These are phyloP conservation scores for Harpalus rufipes DNA, from an alignment of 2,888 invertebrate genomes.

Conservation along the genomic window DNA sequence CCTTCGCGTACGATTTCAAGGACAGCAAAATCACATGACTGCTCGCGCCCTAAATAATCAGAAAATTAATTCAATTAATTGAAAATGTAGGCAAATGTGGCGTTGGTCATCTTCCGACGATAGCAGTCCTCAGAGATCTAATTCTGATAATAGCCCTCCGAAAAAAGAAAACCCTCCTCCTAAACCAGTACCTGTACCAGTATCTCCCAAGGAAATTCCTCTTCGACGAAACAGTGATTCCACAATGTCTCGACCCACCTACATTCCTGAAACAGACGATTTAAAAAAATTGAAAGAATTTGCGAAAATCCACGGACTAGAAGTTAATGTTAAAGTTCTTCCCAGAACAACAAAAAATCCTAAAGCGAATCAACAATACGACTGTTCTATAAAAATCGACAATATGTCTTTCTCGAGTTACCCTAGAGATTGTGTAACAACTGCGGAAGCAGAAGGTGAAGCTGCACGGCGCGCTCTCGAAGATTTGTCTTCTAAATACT, in stretches of 20 bases:
- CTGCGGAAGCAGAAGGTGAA: slow-evolving; percentile 75
- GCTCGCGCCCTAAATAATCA: too few relatives aligned
- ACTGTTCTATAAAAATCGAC: slow-evolving; percentile 74
- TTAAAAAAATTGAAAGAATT: not conserved
- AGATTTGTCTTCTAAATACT: slow-evolving; percentile 73
- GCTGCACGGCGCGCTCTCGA: slow-evolving; percentile 76
- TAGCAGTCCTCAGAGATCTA: slow-evolving; percentile 16
- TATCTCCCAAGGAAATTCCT: not conserved
- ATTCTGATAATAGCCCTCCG: not conserved
- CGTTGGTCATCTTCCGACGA: slow-evolving; percentile 54
- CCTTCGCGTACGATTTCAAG: too few relatives aligned
- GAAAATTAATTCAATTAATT: not conserved
- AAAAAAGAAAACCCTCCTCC: not conserved
- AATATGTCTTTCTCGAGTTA: slow-evolving; percentile 76
- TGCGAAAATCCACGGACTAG: not conserved
- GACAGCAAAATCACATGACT: too few relatives aligned
- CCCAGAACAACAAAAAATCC: slow-evolving; percentile 16
- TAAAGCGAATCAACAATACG: slow-evolving; percentile 58
- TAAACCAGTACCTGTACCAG: not conserved
- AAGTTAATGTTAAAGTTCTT: slow-evolving; percentile 11
- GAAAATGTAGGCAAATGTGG: slow-evolving; percentile 12
- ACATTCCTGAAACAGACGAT: not conserved
- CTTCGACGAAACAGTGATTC: slow-evolving; percentile 16
- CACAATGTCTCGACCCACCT: not conserved
- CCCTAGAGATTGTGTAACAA: slow-evolving; percentile 76